Conservation (phyloP, 2,888 invertebrate genomes). For the Temnothorax unifasciatus region DNA sequence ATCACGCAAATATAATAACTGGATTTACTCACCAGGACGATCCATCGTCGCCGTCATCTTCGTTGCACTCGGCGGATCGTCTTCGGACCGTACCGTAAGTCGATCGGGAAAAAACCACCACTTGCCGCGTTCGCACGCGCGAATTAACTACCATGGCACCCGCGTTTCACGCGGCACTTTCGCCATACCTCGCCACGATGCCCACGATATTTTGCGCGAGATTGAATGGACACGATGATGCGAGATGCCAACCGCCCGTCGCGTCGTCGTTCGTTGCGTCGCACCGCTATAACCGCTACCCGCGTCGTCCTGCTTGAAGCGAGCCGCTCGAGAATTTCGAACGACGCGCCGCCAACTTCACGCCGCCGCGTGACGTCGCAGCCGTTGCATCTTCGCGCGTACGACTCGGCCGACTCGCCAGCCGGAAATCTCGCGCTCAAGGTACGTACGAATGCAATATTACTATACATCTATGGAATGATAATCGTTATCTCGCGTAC, state of each 20-base stretch:
- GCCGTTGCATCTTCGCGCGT: too few relatives aligned
- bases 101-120: neutral
- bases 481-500: neutral
- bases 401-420: too few relatives aligned
- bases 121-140: neutral
- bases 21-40: conserved; percentile 11
- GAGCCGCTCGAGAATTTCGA: neutral
- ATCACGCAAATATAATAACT: conserved; percentile 39
- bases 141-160: conserved; percentile 5
- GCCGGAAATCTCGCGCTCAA: neutral
- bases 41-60: neutral
- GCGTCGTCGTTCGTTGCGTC: neutral
- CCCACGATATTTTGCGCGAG: neutral
- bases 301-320: neutral
- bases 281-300: neutral
- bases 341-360: neutral
- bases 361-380: neutral
- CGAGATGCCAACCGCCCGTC: neutral
- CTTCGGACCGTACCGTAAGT: neutral
- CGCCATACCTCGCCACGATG: too few relatives aligned
- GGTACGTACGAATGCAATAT: neutral
- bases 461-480: neutral
- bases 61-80: neutral
- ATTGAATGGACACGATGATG: neutral
- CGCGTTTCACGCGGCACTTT: neutral